Percentiles rank a stretch among this genome's conserved stretches.
phyloP scores from a whole-genome alignment of 2,113 vertebrate species.

The Dipodomys spectabilis region DNA sequence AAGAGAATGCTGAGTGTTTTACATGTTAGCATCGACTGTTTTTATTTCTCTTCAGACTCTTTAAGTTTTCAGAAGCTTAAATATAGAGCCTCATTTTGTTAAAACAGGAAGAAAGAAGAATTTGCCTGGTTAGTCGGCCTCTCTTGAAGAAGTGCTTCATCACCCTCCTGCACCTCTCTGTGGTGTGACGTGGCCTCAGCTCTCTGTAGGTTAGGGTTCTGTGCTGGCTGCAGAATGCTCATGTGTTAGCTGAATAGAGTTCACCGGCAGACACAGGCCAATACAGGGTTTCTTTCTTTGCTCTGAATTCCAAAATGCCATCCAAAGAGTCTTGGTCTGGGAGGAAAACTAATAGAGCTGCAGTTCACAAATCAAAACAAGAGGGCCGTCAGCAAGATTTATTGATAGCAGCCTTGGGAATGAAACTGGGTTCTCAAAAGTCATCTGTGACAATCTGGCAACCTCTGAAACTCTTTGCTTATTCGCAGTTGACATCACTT shows the following conservation, averaged over 20 bases:
- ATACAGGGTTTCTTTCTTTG: slow-evolving; percentile 63
- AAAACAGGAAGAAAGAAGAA: slow-evolving; percentile 76
- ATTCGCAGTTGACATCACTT: slow-evolving; percentile 99
- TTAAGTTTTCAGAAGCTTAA: slow-evolving; percentile 81
- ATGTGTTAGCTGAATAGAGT: slow-evolving; percentile 47
- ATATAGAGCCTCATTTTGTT: slow-evolving; percentile 74
- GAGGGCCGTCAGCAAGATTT: slow-evolving; percentile 94
- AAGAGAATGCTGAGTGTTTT: slow-evolving; percentile 75
- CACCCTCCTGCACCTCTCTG: slow-evolving; percentile 74
- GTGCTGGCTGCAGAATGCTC: slow-evolving; percentile 76
- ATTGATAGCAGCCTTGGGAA: slow-evolving; percentile 94
- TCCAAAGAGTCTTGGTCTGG: slow-evolving; percentile 92
- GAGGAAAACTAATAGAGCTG: slow-evolving; percentile 87
- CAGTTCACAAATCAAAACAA: slow-evolving; percentile 92
- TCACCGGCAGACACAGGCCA: slow-evolving; percentile 50
- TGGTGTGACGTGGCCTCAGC: slow-evolving; percentile 49
- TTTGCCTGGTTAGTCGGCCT: slow-evolving; percentile 74
- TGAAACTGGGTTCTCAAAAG: slow-evolving; percentile 97
- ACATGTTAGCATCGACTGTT: slow-evolving; percentile 71
- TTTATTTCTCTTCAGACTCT: slow-evolving; percentile 73
- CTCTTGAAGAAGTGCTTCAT: slow-evolving; percentile 79
- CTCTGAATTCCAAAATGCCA: slow-evolving; percentile 90
- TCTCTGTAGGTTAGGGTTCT: slow-evolving; percentile 72
- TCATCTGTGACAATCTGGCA: slow-evolving; percentile 94
- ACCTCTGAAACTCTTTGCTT: slow-evolving; percentile 99